Conservation (phyloP, 2,888 invertebrate genomes). For the Eurois occulta region DNA sequence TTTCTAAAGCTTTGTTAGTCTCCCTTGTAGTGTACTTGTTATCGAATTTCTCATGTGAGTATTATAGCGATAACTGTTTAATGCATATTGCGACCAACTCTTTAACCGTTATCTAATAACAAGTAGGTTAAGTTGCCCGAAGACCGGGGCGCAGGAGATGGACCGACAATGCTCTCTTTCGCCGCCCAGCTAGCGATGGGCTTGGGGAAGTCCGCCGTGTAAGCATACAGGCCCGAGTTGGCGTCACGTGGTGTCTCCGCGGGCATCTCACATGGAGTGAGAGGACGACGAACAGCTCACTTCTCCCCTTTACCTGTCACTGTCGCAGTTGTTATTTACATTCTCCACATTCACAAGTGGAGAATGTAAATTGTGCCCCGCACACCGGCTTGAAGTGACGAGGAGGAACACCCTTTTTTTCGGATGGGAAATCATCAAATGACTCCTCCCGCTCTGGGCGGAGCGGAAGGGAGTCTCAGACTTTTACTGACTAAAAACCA, state of each 20-base stretch:
- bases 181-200: background rate
- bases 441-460: too few relatives aligned
- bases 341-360: too few relatives aligned
- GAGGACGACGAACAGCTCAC: background rate
- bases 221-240: background rate
- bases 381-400: too few relatives aligned
- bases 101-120: background rate
- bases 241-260: background rate
- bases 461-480: too few relatives aligned
- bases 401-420: background rate
- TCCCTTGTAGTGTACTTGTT: background rate
- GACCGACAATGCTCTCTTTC: background rate
- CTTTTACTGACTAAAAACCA: too few relatives aligned
- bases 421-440: too few relatives aligned
- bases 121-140: background rate
- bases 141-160: background rate
- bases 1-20: background rate
- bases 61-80: background rate
- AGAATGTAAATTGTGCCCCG: too few relatives aligned
- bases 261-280: background rate
- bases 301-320: too few relatives aligned
- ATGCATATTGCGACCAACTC: background rate
- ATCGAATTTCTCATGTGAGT: conserved; percentile 3
- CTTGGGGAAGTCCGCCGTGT: background rate
- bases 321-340: too few relatives aligned